A percentile compares a stretch with the other conserved stretches of the same genome.
Conservation (phyloP, 2,797 vertebrate genomes). For the Acomys russatus region DNA sequence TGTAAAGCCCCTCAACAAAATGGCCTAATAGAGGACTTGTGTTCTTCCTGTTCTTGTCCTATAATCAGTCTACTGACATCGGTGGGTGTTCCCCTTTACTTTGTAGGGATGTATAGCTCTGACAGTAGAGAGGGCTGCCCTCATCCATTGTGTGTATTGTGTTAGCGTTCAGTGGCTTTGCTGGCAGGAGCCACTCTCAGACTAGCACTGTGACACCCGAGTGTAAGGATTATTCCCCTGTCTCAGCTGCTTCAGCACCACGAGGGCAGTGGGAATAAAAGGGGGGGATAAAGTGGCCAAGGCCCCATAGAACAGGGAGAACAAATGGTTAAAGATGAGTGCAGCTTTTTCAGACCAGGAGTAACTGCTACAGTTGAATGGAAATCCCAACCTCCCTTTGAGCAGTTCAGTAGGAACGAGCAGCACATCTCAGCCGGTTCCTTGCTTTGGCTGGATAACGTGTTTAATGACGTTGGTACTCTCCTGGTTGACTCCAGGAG, state of each 20-base stretch:
- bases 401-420: neutral
- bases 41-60: neutral
- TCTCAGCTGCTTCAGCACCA: neutral
- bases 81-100: neutral
- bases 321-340: neutral
- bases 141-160: neutral
- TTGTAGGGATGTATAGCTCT: neutral
- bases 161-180: neutral
- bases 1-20: neutral
- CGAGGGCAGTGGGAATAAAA: neutral
- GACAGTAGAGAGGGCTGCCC: neutral
- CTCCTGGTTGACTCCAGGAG: neutral
- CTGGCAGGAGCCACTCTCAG: neutral
- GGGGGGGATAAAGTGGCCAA: neutral
- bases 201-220: neutral
- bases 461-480: neutral
- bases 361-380: neutral
- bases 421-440: neutral
- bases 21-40: neutral
- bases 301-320: neutral
- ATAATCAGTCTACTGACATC: neutral
- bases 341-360: neutral
- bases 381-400: neutral
- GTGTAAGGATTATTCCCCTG: neutral
- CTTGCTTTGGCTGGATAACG: neutral